A percentile compares a stretch with the other conserved stretches of the same genome.
These are phyloP conservation scores for Pseudolycoriella hygida DNA, from an alignment of 2,888 invertebrate genomes.

Conservation along the genomic window DNA sequence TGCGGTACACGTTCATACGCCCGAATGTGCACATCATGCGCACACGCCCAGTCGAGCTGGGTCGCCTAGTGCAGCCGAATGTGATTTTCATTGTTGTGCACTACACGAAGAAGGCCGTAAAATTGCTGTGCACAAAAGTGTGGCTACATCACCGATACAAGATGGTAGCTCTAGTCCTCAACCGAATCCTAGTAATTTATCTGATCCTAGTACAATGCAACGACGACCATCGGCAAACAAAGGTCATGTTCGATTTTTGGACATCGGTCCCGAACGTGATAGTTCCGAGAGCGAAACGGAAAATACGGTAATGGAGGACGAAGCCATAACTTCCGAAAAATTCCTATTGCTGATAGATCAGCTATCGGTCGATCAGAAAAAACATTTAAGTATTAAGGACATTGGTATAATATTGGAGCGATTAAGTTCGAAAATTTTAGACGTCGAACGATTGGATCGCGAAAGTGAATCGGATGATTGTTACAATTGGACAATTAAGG, in stretches of 20 bases:
- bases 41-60: slow-evolving; percentile 53
- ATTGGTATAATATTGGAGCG: slow-evolving; percentile 88
- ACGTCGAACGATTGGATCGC: slow-evolving; percentile 80
- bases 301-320: slow-evolving; percentile 84
- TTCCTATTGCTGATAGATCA: slow-evolving; percentile 86
- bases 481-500: slow-evolving; percentile 94
- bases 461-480: slow-evolving; percentile 87
- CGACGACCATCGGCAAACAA: slow-evolving; percentile 36
- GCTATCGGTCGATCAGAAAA: slow-evolving; percentile 79
- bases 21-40: slow-evolving; percentile 55
- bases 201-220: slow-evolving; percentile 21
- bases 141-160: slow-evolving; percentile 84
- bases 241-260: slow-evolving; percentile 72
- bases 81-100: slow-evolving; percentile 92
- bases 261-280: slow-evolving; percentile 60
- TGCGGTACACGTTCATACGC: slow-evolving; percentile 64
- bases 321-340: slow-evolving; percentile 75
- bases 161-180: slow-evolving; percentile 53
- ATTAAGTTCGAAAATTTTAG: slow-evolving; percentile 80
- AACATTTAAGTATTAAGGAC: slow-evolving; percentile 84
- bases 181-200: slow-evolving; percentile 32
- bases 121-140: slow-evolving; percentile 82
- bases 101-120: slow-evolving; percentile 84
- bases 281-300: slow-evolving; percentile 87
- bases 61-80: slow-evolving; percentile 51